Evolutionary conservation across 2,888 invertebrate species (phyloP), one percentile per base, ranked within the genome.

Genomic region (Calephelis perditalis): DNA sequence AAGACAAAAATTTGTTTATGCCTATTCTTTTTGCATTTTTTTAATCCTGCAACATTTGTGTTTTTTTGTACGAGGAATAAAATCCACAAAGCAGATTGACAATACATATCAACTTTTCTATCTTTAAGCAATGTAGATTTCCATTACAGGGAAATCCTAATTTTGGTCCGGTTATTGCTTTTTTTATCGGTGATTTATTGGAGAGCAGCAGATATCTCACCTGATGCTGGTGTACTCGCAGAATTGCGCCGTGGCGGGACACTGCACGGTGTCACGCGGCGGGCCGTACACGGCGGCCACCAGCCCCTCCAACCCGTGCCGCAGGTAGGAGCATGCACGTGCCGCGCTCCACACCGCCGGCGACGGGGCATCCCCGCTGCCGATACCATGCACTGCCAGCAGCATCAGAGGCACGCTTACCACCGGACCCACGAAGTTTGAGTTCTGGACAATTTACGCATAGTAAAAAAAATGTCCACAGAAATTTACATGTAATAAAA

Each of bases 401-500:
- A 98, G 82, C 92, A 98, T 96, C 10, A 98, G 87, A 0, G 98
- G 98, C 6, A 98, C 98, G 59, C 95, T 92, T 62, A 95, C 76
- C 0, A 96, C 95, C 12, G 98, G 98, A 0, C 98, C 98, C 70
- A 97, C 89, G 80, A 98, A 98, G 82, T 97, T 96, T 40, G 95
- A 94, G 74, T 96, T 96, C 96, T 96, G 84, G 26, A 4, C 26
- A 26, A 26, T 4, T 3, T 26, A 26, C 26, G 26, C 3, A 26
- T 26, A 26, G 26, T 26, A 26, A 26, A 26, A 26, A 26, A 3
- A 26, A 26, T 26, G 26, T 26, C 26, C 3, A 1, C 26, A 4
- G 4, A 26, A 26, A 1, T 26, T 26, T 26, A 26, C 3, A 4
- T 26, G 26, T 26, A 4, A 26, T 26, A 2, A 26, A 3, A 26